Conservation (phyloP, 2,888 invertebrate species). For the Aleiodes alternator region DNA sequence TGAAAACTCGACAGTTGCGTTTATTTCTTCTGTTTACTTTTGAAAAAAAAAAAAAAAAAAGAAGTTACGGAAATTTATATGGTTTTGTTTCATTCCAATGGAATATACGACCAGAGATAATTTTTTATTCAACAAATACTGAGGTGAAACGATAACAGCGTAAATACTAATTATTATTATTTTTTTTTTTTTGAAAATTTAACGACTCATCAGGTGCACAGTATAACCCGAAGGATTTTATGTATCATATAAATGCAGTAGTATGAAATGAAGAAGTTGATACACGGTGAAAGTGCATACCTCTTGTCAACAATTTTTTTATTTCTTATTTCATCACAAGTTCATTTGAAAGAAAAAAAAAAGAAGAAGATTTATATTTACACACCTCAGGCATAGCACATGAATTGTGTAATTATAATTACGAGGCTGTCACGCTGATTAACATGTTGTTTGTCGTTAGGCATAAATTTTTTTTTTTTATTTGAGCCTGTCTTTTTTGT, state of each 20-base stretch:
- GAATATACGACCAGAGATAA: no score
- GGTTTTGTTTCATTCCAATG: no score
- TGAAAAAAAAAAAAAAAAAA: background rate
- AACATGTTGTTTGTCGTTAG: no score
- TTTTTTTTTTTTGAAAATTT: background rate
- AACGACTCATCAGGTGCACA: conserved; percentile 18
- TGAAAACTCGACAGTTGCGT: background rate
- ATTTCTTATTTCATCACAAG: no score
- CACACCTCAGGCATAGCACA: background rate
- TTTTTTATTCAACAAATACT: no score
- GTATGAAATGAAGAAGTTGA: conserved; percentile 43
- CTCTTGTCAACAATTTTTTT: conserved; percentile 11
- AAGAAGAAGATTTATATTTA: background rate
- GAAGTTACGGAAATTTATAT: no score
- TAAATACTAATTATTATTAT: background rate
- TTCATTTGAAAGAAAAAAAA: no score
- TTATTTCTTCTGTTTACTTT: background rate
- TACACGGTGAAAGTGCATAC: conserved; percentile 43
- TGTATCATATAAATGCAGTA: conserved; percentile 52
- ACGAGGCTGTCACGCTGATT: no score
- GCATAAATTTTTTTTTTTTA: conserved; percentile 15
- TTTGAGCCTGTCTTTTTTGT: conserved; percentile 12
- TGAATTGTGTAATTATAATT: conserved; percentile 11
- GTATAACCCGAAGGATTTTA: conserved; percentile 51
- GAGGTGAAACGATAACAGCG: no score